phyloP scores from a whole-genome alignment of 2,888 invertebrate genomes.

The Palloptera scutellata region DNA sequence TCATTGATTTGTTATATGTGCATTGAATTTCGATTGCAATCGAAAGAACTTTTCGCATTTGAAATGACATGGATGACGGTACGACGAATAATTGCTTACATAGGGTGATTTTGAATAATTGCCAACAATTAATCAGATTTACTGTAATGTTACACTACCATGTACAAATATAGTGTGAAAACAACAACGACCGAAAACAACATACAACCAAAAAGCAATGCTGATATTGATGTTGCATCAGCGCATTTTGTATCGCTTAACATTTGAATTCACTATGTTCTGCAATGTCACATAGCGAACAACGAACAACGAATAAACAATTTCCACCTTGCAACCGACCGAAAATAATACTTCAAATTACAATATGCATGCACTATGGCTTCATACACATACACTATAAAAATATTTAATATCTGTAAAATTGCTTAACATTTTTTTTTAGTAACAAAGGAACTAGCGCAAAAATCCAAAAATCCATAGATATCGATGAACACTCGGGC shows the following conservation, averaged over 20 bases:
- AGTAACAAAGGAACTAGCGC: too few relatives aligned
- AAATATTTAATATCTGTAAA: too few relatives aligned
- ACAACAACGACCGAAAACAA: slow-evolving; percentile 10
- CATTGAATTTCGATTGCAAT: not conserved
- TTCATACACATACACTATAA: too few relatives aligned
- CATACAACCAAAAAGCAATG: not conserved
- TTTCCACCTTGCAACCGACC: slow-evolving; percentile 18
- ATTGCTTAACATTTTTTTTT: too few relatives aligned
- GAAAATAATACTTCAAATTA: not conserved
- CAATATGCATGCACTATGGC: not conserved
- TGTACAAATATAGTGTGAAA: slow-evolving; percentile 3
- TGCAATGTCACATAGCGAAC: not conserved
- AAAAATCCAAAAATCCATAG: too few relatives aligned
- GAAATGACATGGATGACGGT: not conserved
- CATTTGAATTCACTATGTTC: slow-evolving; percentile 17
- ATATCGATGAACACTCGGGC: too few relatives aligned
- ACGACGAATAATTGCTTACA: slow-evolving; percentile 24
- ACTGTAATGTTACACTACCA: slow-evolving; percentile 17
- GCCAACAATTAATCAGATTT: slow-evolving; percentile 46
- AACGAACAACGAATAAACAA: not conserved
- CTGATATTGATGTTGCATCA: not conserved
- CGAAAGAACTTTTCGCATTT: not conserved
- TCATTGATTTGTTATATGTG: not conserved
- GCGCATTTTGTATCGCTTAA: slow-evolving; percentile 9
- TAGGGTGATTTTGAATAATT: slow-evolving; percentile 43